These are phyloP conservation scores for Azemiops feae DNA, from an alignment of 2,113 vertebrate genomes.

Conservation along the genomic window DNA sequence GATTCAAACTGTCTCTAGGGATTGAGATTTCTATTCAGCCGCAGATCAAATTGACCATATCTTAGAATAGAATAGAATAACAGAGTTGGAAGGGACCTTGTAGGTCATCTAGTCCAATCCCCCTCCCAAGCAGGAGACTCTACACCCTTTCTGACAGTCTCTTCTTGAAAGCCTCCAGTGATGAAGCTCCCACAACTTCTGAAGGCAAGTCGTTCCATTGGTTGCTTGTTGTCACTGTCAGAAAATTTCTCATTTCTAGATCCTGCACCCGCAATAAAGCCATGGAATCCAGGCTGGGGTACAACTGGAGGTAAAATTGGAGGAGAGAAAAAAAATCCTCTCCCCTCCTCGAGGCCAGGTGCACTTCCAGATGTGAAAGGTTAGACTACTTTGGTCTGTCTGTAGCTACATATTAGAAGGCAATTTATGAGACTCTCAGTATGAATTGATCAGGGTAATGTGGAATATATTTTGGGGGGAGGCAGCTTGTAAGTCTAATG, in stretches of 20 bases:
- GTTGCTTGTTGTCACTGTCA: too few species aligned
- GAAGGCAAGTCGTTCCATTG: too few species aligned
- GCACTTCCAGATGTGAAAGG: constrained; percentile 23
- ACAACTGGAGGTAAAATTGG: background rate
- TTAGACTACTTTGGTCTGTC: constrained; percentile 53
- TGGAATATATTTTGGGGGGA: constrained; percentile 70
- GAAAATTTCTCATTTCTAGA: background rate
- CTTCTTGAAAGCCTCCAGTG: too few species aligned
- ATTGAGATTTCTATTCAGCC: constrained; percentile 63
- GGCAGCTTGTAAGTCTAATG: constrained; percentile 64
- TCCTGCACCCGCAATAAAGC: background rate
- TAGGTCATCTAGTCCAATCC: too few species aligned
- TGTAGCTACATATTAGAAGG: constrained; percentile 67
- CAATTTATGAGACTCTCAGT: constrained; percentile 67
- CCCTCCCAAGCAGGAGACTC: too few species aligned
- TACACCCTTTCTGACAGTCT: too few species aligned
- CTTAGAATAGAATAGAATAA: background rate
- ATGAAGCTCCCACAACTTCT: too few species aligned
- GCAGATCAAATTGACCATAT: constrained; percentile 37
- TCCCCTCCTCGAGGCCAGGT: constrained; percentile 18
- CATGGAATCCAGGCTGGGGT: background rate
- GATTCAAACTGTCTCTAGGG: constrained; percentile 69
- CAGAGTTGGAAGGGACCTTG: too few species aligned
- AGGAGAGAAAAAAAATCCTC: constrained; percentile 6
- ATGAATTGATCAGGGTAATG: constrained; percentile 70